These are phyloP conservation scores for Polydrusus tereticollis DNA, from an alignment of 2,888 invertebrate species.

Conservation along the genomic window DNA sequence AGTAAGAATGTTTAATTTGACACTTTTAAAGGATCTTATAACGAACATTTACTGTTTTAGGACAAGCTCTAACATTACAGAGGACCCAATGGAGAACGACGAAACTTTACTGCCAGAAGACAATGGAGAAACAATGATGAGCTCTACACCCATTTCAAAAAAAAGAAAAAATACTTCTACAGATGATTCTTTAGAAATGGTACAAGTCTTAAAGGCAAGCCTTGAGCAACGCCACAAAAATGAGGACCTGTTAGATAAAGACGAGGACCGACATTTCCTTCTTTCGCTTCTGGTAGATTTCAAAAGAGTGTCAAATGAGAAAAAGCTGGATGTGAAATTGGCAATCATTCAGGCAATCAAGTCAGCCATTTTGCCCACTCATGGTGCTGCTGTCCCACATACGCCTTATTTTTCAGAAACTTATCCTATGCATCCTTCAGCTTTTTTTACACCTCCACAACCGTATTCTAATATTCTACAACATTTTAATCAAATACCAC, in stretches of 20 bases:
- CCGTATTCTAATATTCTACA: not conserved
- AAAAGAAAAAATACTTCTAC: not conserved
- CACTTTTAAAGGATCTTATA: no score
- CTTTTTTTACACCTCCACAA: not conserved
- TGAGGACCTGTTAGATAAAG: not conserved
- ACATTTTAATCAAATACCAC: not conserved
- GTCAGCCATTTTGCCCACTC: not conserved
- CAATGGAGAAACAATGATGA: not conserved
- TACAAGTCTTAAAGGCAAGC: not conserved
- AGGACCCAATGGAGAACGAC: no score
- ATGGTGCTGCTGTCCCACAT: not conserved
- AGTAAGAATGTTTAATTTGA: no score
- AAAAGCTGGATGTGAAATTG: not conserved
- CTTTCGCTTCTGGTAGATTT: not conserved
- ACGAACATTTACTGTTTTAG: no score
- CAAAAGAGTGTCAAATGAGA: not conserved
- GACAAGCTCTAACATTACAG: no score
- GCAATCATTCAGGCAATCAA: not conserved
- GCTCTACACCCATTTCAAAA: not conserved
- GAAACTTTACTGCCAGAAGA: no score
- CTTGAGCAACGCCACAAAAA: not conserved
- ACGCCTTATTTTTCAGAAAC: not conserved
- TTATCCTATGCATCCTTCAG: not conserved
- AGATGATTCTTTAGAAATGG: not conserved
- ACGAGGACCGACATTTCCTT: not conserved